A percentile compares a stretch with the other conserved stretches of the same genome.
Conservation (phyloP, 2,888 invertebrate species). For the Caradrina clavipalpis region DNA sequence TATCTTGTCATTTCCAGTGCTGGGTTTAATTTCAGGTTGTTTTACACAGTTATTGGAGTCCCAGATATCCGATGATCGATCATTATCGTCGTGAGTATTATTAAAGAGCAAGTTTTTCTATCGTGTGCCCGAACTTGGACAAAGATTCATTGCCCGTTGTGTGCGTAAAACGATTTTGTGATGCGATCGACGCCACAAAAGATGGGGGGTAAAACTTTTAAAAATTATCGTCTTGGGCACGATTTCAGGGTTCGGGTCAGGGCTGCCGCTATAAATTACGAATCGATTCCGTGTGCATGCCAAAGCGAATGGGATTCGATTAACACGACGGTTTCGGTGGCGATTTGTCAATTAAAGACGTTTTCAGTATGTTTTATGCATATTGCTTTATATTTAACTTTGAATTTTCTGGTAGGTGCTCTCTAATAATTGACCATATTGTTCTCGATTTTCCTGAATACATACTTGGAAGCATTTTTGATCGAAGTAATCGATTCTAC, state of each 20-base stretch:
- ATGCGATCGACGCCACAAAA: constrained; percentile 64
- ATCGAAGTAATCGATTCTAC: not conserved
- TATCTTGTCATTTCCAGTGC: constrained; percentile 45
- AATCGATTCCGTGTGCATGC: constrained; percentile 66
- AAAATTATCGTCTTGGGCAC: constrained; percentile 68
- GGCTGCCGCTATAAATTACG: constrained; percentile 58
- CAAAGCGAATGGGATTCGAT: constrained; percentile 53
- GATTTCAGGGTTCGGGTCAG: constrained; percentile 63
- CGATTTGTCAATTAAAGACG: constrained; percentile 36
- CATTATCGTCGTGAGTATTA: constrained; percentile 56
- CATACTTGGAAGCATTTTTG: not conserved
- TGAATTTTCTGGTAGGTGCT: too few species aligned
- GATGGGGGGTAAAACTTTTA: constrained; percentile 66
- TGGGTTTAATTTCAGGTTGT: constrained; percentile 43
- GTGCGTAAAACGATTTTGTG: constrained; percentile 70
- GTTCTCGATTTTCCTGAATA: too few species aligned
- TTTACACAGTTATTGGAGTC: constrained; percentile 43
- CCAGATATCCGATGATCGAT: constrained; percentile 59
- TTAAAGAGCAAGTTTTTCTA: constrained; percentile 70
- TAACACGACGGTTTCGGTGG: constrained; percentile 35
- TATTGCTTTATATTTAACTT: constrained; percentile 6
- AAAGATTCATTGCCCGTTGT: constrained; percentile 75
- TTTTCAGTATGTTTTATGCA: constrained; percentile 28
- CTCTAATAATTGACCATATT: too few species aligned
- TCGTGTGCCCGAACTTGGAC: constrained; percentile 70